Evolutionary conservation across 2,888 invertebrate species (phyloP).

Genomic region (Dynastes tityus): DNA sequence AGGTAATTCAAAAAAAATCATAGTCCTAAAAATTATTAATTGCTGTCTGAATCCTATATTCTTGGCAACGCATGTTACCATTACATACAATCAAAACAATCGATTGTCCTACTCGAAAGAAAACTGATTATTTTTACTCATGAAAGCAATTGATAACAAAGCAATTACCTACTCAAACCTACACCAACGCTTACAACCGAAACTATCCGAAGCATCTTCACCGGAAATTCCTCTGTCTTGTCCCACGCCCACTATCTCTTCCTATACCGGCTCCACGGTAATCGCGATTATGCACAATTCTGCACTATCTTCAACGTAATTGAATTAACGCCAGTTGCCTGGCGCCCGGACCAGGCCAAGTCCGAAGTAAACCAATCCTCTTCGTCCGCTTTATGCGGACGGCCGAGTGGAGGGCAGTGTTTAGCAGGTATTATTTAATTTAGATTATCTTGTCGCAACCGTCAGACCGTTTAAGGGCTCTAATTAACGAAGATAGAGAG

Average conservation of each 20-base stretch:
- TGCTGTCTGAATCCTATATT: no score
- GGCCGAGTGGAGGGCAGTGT: slow-evolving; percentile 54
- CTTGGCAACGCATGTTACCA: no score
- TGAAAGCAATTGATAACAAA: background rate
- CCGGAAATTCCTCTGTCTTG: background rate
- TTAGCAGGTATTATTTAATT: slow-evolving; percentile 67
- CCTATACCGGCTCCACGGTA: background rate
- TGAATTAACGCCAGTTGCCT: slow-evolving; percentile 24
- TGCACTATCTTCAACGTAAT: slow-evolving; percentile 35
- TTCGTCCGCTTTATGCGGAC: background rate
- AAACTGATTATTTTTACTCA: no score
- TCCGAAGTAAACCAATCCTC: slow-evolving; percentile 26
- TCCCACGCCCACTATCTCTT: no score
- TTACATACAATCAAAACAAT: no score
- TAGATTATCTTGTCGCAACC: slow-evolving; percentile 65
- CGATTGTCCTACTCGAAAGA: no score
- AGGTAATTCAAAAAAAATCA: no score
- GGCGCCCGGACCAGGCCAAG: background rate
- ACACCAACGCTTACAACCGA: background rate
- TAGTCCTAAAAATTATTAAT: no score
- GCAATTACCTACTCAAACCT: background rate
- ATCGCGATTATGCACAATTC: slow-evolving; percentile 32
- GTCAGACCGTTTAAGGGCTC: slow-evolving; percentile 62
- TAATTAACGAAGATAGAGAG: slow-evolving; percentile 67
- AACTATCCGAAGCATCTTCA: background rate